phyloP scores from a whole-genome alignment of 2,888 invertebrate genomes.

The Mamestra brassicae region DNA sequence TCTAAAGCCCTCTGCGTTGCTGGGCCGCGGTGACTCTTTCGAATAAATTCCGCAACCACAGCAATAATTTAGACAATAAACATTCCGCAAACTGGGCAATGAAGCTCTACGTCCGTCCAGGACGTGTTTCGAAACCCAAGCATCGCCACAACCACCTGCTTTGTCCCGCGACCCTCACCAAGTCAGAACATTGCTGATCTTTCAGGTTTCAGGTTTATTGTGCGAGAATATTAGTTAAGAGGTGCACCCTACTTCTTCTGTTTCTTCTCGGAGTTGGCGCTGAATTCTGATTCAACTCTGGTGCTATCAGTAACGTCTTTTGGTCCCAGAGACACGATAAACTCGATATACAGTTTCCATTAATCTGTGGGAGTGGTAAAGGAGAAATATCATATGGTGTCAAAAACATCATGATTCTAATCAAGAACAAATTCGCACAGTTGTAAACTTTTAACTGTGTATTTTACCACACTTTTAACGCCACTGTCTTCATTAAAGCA shows the following conservation, averaged over 20 bases:
- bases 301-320: no score
- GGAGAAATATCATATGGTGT: neutral
- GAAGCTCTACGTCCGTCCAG: no score
- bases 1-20: no score
- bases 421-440: conserved; percentile 14
- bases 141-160: no score
- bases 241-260: neutral
- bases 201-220: neutral
- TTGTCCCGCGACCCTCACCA: no score
- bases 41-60: no score
- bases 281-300: neutral
- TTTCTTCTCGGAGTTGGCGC: neutral
- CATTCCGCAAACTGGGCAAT: no score
- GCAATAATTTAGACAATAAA: no score
- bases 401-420: conserved; percentile 6
- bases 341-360: neutral
- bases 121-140: no score
- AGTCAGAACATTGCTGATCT: no score
- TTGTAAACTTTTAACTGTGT: conserved; percentile 2
- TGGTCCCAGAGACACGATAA: no score
- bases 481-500: conserved; percentile 21
- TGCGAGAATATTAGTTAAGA: neutral
- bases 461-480: conserved; percentile 14
- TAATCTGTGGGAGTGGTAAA: neutral
- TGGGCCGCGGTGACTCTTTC: no score